These are phyloP conservation scores for Drusus annulatus DNA, from an alignment of 1,140 invertebrate species.

Conservation along the genomic window DNA sequence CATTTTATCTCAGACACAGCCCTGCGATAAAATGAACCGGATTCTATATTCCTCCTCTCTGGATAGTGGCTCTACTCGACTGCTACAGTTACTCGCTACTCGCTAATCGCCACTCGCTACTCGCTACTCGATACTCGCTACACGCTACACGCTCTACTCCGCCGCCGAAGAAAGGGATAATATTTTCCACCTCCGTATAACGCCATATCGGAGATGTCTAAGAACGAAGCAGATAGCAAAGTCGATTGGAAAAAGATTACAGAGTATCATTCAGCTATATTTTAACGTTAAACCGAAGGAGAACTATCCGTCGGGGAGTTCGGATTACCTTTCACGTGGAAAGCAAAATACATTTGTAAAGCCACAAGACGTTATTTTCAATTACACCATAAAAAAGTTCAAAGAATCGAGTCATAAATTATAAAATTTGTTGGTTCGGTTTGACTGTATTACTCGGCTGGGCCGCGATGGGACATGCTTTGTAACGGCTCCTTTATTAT, in stretches of 20 bases:
- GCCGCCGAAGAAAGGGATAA: slow-evolving; percentile 44
- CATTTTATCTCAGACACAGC: slow-evolving; percentile 32
- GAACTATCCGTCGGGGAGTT: slow-evolving; percentile 51
- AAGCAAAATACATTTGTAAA: slow-evolving; percentile 31
- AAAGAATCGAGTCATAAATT: slow-evolving; percentile 37
- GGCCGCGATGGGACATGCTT: slow-evolving; percentile 19
- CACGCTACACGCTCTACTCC: too few relatives aligned
- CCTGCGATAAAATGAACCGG: slow-evolving; percentile 25
- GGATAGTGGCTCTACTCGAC: background rate
- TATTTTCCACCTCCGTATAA: slow-evolving; percentile 53
- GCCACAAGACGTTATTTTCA: slow-evolving; percentile 40
- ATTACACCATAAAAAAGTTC: slow-evolving; percentile 35
- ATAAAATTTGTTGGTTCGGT: slow-evolving; percentile 25
- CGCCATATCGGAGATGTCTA: slow-evolving; percentile 46
- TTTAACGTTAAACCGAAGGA: slow-evolving; percentile 54
- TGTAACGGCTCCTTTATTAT: slow-evolving; percentile 28
- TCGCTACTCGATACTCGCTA: too few relatives aligned
- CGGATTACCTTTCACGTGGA: slow-evolving; percentile 46
- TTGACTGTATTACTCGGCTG: slow-evolving; percentile 12
- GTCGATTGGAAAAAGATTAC: slow-evolving; percentile 58
- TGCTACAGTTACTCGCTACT: background rate
- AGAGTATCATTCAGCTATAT: slow-evolving; percentile 56
- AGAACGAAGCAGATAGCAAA: slow-evolving; percentile 43
- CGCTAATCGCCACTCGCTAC: background rate
- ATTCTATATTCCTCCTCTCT: slow-evolving; percentile 25